phyloP scores from a whole-genome alignment of 2,888 invertebrate genomes.

The Sphecodes monilicornis region DNA sequence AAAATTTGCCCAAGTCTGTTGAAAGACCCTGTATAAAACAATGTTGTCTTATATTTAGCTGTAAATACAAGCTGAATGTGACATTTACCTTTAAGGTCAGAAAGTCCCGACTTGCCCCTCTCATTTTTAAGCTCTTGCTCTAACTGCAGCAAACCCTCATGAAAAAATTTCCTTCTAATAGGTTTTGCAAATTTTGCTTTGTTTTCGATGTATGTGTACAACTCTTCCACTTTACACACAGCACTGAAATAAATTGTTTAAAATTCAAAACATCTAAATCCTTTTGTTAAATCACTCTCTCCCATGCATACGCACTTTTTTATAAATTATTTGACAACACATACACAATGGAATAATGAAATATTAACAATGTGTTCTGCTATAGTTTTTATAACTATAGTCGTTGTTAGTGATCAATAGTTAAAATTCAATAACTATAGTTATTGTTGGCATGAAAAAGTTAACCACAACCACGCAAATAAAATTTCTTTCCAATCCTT shows the following conservation, averaged over 20 bases:
- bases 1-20: too few relatives aligned
- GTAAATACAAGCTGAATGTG: not conserved
- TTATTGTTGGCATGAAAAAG: not conserved
- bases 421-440: not conserved
- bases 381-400: too few relatives aligned
- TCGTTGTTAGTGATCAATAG: too few relatives aligned
- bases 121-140: constrained; percentile 91
- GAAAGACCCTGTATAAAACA: too few relatives aligned
- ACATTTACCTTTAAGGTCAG: constrained; percentile 70
- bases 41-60: not conserved
- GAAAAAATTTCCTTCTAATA: constrained; percentile 93
- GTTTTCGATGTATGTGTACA: constrained; percentile 92
- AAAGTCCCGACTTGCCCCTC: constrained; percentile 71
- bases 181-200: constrained; percentile 93
- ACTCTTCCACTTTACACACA: constrained; percentile 92
- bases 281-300: not conserved
- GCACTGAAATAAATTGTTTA: constrained; percentile 85
- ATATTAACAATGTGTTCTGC: not conserved
- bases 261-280: not conserved
- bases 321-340: not conserved
- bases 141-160: constrained; percentile 95
- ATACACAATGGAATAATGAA: not conserved
- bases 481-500: not conserved
- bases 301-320: not conserved
- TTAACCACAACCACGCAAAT: not conserved